Evolutionary conservation across 2,888 invertebrate species (phyloP).

Genomic region (Ochropacha duplaris): DNA sequence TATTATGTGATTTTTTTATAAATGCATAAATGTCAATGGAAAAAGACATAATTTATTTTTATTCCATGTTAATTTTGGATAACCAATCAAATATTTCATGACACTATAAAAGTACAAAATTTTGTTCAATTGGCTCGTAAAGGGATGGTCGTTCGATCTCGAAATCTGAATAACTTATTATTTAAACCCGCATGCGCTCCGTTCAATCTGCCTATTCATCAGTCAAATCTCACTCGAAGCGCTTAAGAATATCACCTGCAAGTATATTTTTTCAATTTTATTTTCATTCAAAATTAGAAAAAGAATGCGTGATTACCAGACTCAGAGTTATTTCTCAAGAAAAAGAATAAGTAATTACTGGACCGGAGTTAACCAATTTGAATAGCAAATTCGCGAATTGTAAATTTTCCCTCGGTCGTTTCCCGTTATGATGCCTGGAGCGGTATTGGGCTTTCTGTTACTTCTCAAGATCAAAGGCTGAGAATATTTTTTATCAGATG

Average conservation of each 20-base stretch:
- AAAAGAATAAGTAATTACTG: slow-evolving; percentile 55
- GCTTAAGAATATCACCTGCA: background rate
- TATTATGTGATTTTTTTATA: too few relatives aligned
- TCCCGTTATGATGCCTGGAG: slow-evolving; percentile 15
- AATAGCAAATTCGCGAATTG: slow-evolving; percentile 51
- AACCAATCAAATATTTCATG: too few relatives aligned
- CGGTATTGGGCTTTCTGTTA: slow-evolving; percentile 27
- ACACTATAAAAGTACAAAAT: too few relatives aligned
- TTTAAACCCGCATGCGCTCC: too few relatives aligned
- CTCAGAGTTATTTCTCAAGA: slow-evolving; percentile 27
- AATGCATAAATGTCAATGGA: too few relatives aligned
- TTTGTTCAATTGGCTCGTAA: too few relatives aligned
- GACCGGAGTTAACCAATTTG: slow-evolving; percentile 48
- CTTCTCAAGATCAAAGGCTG: slow-evolving; percentile 37
- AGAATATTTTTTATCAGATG: slow-evolving; percentile 32
- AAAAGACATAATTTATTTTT: too few relatives aligned
- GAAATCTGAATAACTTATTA: too few relatives aligned
- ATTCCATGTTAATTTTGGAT: too few relatives aligned
- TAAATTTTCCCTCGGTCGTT: slow-evolving; percentile 32
- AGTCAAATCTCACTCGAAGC: too few relatives aligned
- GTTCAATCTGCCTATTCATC: background rate
- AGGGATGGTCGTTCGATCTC: too few relatives aligned
- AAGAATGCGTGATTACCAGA: slow-evolving; percentile 25
- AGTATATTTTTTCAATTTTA: background rate
- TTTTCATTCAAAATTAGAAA: slow-evolving; percentile 1